Conservation (phyloP, 92 coral and sea anemone genomes). For the Palythoa grandiflora region DNA sequence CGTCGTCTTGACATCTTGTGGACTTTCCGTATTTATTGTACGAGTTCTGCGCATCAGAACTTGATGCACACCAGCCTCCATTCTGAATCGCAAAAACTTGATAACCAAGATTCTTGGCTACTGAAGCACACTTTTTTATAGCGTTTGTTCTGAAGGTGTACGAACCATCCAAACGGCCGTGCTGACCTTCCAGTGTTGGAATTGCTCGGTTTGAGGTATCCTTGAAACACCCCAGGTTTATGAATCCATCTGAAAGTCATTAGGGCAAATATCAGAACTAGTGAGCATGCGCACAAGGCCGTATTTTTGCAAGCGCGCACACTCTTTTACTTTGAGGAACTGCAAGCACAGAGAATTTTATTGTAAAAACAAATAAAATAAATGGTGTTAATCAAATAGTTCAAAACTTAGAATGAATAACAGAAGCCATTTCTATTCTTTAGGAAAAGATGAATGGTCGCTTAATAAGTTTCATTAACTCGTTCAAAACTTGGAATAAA, state of each 20-base stretch:
- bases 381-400: too few species aligned
- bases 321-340: too few species aligned
- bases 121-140: constrained; percentile 33
- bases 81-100: constrained; percentile 52
- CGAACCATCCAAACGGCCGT: constrained; percentile 36
- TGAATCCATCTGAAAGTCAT: neutral
- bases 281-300: too few species aligned
- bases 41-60: constrained; percentile 28
- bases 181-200: constrained; percentile 51
- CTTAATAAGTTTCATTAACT: too few species aligned
- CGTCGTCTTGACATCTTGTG: constrained; percentile 25
- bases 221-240: constrained; percentile 34
- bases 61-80: constrained; percentile 55
- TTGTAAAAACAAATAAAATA: too few species aligned
- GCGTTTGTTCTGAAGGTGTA: constrained; percentile 26
- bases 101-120: constrained; percentile 34
- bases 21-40: constrained; percentile 49
- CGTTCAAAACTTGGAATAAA: too few species aligned
- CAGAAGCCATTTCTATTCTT: too few species aligned
- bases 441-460: too few species aligned
- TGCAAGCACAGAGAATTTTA: too few species aligned
- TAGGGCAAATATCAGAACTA: too few species aligned
- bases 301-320: too few species aligned
- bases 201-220: constrained; percentile 42
- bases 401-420: too few species aligned